Conservation (phyloP, 2,113 vertebrate species). For the Phrynosoma platyrhinos region DNA sequence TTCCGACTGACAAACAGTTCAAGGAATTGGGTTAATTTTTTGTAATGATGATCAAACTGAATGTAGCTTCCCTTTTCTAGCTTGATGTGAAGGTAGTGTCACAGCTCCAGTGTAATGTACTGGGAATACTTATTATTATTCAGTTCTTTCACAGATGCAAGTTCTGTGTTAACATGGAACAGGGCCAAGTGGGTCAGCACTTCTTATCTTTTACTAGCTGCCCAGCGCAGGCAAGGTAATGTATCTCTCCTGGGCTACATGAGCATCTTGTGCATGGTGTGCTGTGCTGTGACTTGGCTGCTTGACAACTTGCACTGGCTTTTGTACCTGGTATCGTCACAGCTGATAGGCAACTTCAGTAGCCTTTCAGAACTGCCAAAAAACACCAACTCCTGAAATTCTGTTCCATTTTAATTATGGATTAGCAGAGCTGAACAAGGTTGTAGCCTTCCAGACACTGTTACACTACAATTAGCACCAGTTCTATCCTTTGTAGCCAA, state of each 20-base stretch:
- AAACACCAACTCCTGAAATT: background rate
- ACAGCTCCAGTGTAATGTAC: conserved; percentile 25
- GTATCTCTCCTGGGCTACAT: conserved; percentile 9
- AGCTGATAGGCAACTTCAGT: background rate
- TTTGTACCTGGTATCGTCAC: background rate
- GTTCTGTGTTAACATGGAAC: conserved; percentile 74
- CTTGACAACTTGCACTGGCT: conserved; percentile 29
- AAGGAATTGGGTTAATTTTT: background rate
- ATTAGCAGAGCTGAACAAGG: background rate
- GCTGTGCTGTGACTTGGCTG: conserved; percentile 37
- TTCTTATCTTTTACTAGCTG: conserved; percentile 79
- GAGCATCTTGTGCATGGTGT: background rate
- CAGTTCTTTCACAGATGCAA: conserved; percentile 79
- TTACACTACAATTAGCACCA: no score
- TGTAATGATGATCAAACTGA: background rate
- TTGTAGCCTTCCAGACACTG: background rate
- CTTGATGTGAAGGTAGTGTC: conserved; percentile 27
- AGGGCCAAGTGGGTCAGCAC: conserved; percentile 83
- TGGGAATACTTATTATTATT: conserved; percentile 47
- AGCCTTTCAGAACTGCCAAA: background rate
- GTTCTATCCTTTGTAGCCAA: no score
- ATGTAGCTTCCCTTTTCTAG: conserved; percentile 1
- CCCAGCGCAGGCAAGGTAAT: conserved; percentile 58
- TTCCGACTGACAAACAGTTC: background rate
- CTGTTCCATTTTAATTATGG: background rate